Evolutionary conservation across 2,888 invertebrate species (phyloP).

Genomic region (Meteorus colon): DNA sequence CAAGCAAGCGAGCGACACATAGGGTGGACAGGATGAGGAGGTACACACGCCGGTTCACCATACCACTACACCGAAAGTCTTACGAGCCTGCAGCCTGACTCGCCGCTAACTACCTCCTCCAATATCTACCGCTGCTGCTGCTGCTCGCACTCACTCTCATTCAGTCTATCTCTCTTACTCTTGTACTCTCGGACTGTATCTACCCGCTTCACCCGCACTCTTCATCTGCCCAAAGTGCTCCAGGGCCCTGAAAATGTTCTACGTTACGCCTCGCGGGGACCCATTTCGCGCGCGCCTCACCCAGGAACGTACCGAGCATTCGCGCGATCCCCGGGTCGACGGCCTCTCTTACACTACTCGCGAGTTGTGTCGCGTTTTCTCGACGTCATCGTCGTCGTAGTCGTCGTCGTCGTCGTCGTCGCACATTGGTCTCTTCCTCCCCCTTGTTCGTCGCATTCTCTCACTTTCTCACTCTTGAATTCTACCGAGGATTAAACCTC

Average conservation of each 20-base stretch:
- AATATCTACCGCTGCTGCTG: constrained; percentile 45
- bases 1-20: constrained; percentile 13
- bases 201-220: constrained; percentile 52
- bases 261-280: constrained; percentile 71
- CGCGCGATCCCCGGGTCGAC: constrained; percentile 53
- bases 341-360: constrained; percentile 45
- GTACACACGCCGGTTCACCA: constrained; percentile 49
- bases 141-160: not conserved
- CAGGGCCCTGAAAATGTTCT: constrained; percentile 70
- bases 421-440: constrained; percentile 24
- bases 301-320: constrained; percentile 52
- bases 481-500: constrained; percentile 36
- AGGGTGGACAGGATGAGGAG: constrained; percentile 54
- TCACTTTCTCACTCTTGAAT: constrained; percentile 12
- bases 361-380: constrained; percentile 1
- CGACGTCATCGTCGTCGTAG: constrained; percentile 23
- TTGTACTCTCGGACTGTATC: not conserved
- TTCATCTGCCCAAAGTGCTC: constrained; percentile 38
- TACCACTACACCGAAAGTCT: constrained; percentile 67
- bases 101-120: constrained; percentile 70
- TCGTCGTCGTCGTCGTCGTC: not conserved
- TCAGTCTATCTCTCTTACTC: not conserved
- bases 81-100: constrained; percentile 60
- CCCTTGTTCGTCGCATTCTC: no score
- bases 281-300: constrained; percentile 65